Evolutionary conservation across 2,888 invertebrate genomes (phyloP), one percentile per base, ranked within the genome.

Genomic region (Dugesia japonica): DNA sequence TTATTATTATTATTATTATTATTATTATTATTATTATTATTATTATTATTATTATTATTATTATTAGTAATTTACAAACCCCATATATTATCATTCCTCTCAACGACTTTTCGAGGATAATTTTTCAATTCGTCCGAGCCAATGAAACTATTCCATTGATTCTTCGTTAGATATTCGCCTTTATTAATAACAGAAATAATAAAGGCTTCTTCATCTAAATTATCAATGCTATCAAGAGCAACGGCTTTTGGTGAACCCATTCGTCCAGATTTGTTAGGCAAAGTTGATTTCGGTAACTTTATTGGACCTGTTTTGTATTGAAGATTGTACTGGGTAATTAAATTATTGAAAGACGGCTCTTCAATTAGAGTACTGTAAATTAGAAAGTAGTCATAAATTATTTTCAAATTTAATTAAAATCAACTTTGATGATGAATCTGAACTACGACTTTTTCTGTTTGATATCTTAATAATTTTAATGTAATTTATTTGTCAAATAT

Each of bases 1-100:
- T n/a, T n/a, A n/a, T n/a, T n/a, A n/a, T n/a, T n/a, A n/a, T n/a
- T n/a, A n/a, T n/a, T n/a, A n/a, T n/a, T 31, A 31, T 31, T 7
- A 31, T 7, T 31, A 31, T 7, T 31, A 31, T 7, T 31, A n/a
- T 31, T 7, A 31, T 31, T 31, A 31, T 7, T 31, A 31, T 7
- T 7, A 31, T 7, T 7, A 31, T 31, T 31, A 31, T 31, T 31
- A 7, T 31, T 13, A 7, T 31, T 31, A 23, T 13, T 20, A 56
- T 20, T 56, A 56, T 20, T n/a, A 56, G n/a, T n/a, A 20, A 56
- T 9, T 56, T 56, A 56, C 56, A 20, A 56, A 56, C 56, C 56
- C 56, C 56, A 56, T n/a, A 56, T 56, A 56, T 56, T 56, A n/a
- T 56, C 56, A 56, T 56, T 56, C 17, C 56, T n/a, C 17, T 56